Base-by-base conservation (phyloP, 2,888 invertebrate genomes). In the Brachycybe producta region DNA sequence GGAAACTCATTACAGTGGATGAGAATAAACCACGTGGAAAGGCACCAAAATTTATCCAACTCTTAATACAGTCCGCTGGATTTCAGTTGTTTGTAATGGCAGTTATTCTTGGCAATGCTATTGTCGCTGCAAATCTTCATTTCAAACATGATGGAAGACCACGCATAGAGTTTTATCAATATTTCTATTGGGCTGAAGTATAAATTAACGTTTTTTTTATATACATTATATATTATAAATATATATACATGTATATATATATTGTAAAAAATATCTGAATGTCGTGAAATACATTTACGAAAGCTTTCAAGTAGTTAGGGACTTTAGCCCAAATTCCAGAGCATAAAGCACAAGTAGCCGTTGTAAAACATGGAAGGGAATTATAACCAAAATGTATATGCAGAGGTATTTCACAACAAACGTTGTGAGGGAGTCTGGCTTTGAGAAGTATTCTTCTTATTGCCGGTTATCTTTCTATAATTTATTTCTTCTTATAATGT, bases 1-100 rank as follows among this genome's bases (percentile, higher is more conserved):
- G 98, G 97, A 86, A 85, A 66, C 72, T 98, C 58, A 85, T 97
- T 13, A 90, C 92, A 30, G 78, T 97, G 55, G 95, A 98, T 68
- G 95, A 95, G 64, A 92, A 92, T 65, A 92, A 92, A 67, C 87
- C 90, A 62, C 84, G 84, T 52, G 86, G 84, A 1, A 61, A 81
- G 61, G 90, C 90, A 2, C 91, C 91, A 5, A 81, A 84, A 60
- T 74, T 84, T 43, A 85, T 86, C 58, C 86, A 91, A 64, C 78
- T 77, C 57, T 79, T 92, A 58, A 71, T 95, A 28, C 79, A 87
- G 42, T 91, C 90, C 0, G 88, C 94, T 1, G 83, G 84, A 59
- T 98, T 97, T 66, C 82, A 94, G 58, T 77, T 91, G 59, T 70
- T 92, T 21, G 87, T 97, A 5, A 92, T 98, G 84, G 78, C 85